These are phyloP conservation scores for Eumerus sabulonum DNA, from an alignment of 2,888 invertebrate genomes.

Conservation along the genomic window DNA sequence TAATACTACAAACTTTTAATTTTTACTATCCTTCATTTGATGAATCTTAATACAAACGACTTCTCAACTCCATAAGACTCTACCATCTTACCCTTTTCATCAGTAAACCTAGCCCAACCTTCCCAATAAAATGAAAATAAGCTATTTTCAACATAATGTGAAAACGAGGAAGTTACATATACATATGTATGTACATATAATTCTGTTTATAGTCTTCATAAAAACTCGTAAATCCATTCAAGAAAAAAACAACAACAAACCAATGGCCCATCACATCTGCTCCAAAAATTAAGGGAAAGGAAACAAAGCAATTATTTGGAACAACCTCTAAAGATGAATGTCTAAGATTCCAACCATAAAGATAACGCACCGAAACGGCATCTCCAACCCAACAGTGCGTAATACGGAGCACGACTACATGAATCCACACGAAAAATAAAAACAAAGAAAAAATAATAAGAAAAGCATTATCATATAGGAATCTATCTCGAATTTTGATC, in stretches of 20 bases:
- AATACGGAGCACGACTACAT: constrained; percentile 45
- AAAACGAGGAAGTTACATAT: neutral
- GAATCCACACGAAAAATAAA: neutral
- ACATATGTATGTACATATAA: no score
- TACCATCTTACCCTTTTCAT: no score
- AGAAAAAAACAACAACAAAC: constrained; percentile 9
- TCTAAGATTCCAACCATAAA: constrained; percentile 37
- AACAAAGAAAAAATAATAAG: no score
- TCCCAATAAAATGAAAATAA: constrained; percentile 35
- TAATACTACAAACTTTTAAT: no score
- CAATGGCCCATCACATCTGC: constrained; percentile 8
- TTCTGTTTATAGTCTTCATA: constrained; percentile 43
- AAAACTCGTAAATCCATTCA: constrained; percentile 8
- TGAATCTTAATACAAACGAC: no score
- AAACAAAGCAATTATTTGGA: constrained; percentile 24
- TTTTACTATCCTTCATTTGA: no score
- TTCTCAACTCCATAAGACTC: no score
- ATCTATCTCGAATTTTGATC: constrained; percentile 52
- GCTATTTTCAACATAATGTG: constrained; percentile 24
- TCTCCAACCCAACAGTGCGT: constrained; percentile 35
- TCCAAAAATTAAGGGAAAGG: constrained; percentile 30
- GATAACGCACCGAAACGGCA: constrained; percentile 28
- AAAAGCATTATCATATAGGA: constrained; percentile 6
- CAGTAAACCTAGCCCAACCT: no score
- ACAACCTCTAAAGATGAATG: constrained; percentile 39